Percentiles rank a stretch among this genome's conserved stretches.
Conservation (phyloP, 2,797 vertebrate genomes). For the Melanotaenia trifasciata region DNA sequence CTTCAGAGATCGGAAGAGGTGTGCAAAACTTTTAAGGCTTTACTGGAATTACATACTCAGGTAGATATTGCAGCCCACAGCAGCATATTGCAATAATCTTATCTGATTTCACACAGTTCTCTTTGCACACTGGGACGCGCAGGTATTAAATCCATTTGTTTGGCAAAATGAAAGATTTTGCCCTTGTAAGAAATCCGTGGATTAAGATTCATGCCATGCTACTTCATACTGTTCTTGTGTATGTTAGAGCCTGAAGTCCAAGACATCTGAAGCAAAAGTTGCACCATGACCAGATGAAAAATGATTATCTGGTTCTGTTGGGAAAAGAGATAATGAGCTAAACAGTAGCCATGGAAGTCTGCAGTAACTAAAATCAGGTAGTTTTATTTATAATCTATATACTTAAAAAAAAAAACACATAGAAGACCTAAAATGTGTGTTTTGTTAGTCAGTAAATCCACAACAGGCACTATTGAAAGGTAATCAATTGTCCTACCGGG, state of each 20-base stretch:
- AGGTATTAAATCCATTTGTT: constrained; percentile 17
- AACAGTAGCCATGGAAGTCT: not conserved
- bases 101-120: constrained; percentile 18
- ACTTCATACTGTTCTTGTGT: not conserved
- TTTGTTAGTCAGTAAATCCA: not conserved
- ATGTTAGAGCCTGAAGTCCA: not conserved
- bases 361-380: not conserved
- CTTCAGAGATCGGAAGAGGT: constrained; percentile 1
- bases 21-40: constrained; percentile 3
- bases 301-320: not conserved
- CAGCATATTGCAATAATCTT: constrained; percentile 21
- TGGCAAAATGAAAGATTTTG: constrained; percentile 5
- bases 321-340: not conserved
- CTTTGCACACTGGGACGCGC: not conserved
- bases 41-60: constrained; percentile 2
- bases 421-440: no score
- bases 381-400: not conserved
- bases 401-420: not conserved
- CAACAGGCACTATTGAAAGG: not conserved
- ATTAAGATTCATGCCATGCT: not conserved
- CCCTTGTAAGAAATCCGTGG: not conserved
- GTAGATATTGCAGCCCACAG: constrained; percentile 12
- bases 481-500: not conserved
- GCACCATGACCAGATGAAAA: no score
- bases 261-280: not conserved